Evolutionary conservation across 2,113 vertebrate species (phyloP).

Genomic region (Cynocephalus volans): DNA sequence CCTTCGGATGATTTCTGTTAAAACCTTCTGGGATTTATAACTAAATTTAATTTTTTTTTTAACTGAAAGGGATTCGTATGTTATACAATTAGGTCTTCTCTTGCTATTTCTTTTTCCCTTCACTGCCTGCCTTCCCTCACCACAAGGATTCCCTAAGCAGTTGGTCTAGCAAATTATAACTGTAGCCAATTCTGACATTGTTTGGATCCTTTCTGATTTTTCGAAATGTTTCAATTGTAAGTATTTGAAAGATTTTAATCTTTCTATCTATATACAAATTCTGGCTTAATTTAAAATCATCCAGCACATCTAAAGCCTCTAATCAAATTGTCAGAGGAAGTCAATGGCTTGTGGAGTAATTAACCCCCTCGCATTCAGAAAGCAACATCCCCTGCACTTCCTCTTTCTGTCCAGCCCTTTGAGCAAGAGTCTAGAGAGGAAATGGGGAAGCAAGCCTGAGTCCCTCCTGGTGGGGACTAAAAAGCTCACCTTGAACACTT

Average conservation of each 20-base stretch:
- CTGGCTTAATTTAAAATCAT: background rate
- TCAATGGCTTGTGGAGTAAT: background rate
- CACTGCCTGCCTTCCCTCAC: background rate
- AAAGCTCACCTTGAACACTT: background rate
- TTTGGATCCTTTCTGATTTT: background rate
- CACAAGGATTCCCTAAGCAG: background rate
- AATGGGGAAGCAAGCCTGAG: accelerated
- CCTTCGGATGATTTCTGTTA: background rate
- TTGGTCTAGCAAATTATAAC: background rate
- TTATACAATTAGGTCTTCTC: background rate
- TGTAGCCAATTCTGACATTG: background rate
- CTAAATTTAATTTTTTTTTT: background rate
- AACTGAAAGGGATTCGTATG: background rate
- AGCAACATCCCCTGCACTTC: background rate
- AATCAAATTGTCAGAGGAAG: background rate
- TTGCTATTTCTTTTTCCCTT: background rate
- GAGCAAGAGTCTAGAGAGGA: background rate
- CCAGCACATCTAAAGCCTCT: background rate
- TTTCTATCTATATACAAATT: background rate
- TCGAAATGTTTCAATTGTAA: background rate
- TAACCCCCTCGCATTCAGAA: background rate
- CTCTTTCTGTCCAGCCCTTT: background rate
- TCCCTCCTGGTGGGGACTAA: background rate
- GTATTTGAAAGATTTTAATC: background rate
- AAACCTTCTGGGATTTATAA: slow-evolving; percentile 47